Base-by-base conservation (phyloP, 1,140 invertebrate species). In the Lepidotrigona ventralis region DNA sequence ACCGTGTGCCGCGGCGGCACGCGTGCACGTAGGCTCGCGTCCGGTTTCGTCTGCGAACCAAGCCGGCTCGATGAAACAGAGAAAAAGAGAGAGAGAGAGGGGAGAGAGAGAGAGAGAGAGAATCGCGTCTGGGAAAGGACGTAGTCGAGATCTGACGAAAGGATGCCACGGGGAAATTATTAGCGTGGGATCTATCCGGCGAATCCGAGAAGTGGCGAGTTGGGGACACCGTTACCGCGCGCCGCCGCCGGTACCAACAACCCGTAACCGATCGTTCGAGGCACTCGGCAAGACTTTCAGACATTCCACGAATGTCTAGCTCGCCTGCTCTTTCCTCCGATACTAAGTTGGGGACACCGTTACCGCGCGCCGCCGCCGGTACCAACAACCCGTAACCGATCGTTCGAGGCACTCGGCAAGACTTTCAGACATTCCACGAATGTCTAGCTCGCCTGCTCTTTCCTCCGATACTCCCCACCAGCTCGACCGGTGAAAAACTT, bases 161-260 rank as follows among this genome's bases (percentile, higher is more conserved):
- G 72, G 78, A 83, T 85, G 85, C 79, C 83, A 70, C 73, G 79
- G 69, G 79, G 86, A 85, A 88, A 90, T 92, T 89, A 92, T 91
- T 90, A 90, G 87, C 89, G 91, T 92, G 90, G 90, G 91, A 92
- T 90, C 85, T 87, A 85, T 86, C 84, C 29, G 26, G 26, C 74
- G 69, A 46, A 74, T 58, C 66, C 64, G 56, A 72, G 46, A 71
- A 75, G 29, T 64, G 46, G 69, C 68, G 23, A 79, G 68, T 73
- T 64, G 73, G 76, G 86, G 86, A 85, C 86, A 92, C 91, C 91
- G 91, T 92, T 92, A 92, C 79, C 26, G 58, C 85, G 75, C 58
- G 75, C 58, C 11, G 58, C 23, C 21, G 6, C 39, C 58, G 21
- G 54, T 81, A 86, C 81, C 83, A 75, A 72, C 71, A 73, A 60